A percentile compares a stretch with the other conserved stretches of the same genome.
Evolutionary conservation across 2,797 vertebrate species (phyloP).

Genomic region (Buceros bicornis): DNA sequence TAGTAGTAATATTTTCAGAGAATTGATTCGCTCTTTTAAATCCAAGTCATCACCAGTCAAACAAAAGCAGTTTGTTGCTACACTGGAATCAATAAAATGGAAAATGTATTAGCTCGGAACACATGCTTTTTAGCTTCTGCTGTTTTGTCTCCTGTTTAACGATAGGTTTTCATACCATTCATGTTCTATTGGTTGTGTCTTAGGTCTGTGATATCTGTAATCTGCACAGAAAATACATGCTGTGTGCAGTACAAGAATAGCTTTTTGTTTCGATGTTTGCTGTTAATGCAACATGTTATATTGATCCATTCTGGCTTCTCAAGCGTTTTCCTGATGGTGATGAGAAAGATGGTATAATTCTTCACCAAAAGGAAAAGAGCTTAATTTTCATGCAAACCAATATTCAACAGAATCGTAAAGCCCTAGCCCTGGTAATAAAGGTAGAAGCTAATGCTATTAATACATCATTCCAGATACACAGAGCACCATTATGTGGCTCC

Average conservation of each 20-base stretch:
- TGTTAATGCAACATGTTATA: background rate
- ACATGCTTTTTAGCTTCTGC: background rate
- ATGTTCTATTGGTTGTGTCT: background rate
- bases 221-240: background rate
- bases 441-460: slow-evolving; percentile 40
- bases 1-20: background rate
- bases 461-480: slow-evolving; percentile 11
- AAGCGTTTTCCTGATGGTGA: background rate
- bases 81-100: background rate
- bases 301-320: background rate
- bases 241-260: background rate
- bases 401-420: slow-evolving; percentile 27
- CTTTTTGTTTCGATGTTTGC: background rate
- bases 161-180: background rate
- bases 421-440: slow-evolving; percentile 39
- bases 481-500: slow-evolving; percentile 24
- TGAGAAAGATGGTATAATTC: background rate
- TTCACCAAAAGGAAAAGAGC: background rate
- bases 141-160: background rate
- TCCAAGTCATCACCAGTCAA: background rate
- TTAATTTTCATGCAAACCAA: slow-evolving; percentile 49
- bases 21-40: background rate
- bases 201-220: background rate
- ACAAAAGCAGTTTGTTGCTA: slow-evolving; percentile 24
- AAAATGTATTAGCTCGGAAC: background rate